Evolutionary conservation across 1,140 invertebrate species (phyloP).

Genomic region (Oryctes rhinoceros): DNA sequence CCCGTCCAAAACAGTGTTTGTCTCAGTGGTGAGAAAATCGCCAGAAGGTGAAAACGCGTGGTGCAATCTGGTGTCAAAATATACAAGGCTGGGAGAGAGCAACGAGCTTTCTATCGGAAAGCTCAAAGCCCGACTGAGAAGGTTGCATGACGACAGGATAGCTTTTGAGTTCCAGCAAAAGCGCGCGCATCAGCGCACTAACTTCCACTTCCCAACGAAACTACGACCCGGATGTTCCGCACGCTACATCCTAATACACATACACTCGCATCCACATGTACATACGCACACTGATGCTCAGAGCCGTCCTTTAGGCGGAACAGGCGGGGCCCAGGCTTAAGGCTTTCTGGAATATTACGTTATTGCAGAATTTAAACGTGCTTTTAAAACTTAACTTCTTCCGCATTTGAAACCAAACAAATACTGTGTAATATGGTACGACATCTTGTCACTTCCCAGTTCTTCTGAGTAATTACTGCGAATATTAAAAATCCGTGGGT

Average conservation of each 20-base stretch:
- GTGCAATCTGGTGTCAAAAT: constrained; percentile 7
- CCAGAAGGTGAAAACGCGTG: constrained; percentile 5
- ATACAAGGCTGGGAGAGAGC: neutral
- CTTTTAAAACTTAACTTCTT: too few species aligned
- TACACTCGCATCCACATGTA: neutral
- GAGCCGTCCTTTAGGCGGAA: too few species aligned
- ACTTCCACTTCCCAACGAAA: constrained; percentile 45
- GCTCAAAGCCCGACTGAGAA: constrained; percentile 49
- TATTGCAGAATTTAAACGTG: too few species aligned
- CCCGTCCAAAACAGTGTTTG: neutral
- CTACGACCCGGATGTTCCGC: constrained; percentile 48
- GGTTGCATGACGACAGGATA: constrained; percentile 49
- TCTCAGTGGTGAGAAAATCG: neutral
- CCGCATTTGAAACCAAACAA: too few species aligned
- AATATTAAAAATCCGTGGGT: too few species aligned
- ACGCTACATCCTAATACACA: constrained; percentile 36
- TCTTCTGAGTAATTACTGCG: too few species aligned
- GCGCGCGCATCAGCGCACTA: constrained; percentile 46
- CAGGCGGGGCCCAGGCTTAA: too few species aligned
- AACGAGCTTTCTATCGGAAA: constrained; percentile 39
- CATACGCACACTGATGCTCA: neutral
- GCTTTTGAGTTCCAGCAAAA: constrained; percentile 47
- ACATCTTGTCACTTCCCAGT: too few species aligned
- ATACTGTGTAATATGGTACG: too few species aligned
- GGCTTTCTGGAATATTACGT: too few species aligned